A percentile compares a stretch with the other conserved stretches of the same genome.
These are phyloP conservation scores for Subanguina moxae DNA, from an alignment of 1,140 invertebrate species.

Conservation along the genomic window DNA sequence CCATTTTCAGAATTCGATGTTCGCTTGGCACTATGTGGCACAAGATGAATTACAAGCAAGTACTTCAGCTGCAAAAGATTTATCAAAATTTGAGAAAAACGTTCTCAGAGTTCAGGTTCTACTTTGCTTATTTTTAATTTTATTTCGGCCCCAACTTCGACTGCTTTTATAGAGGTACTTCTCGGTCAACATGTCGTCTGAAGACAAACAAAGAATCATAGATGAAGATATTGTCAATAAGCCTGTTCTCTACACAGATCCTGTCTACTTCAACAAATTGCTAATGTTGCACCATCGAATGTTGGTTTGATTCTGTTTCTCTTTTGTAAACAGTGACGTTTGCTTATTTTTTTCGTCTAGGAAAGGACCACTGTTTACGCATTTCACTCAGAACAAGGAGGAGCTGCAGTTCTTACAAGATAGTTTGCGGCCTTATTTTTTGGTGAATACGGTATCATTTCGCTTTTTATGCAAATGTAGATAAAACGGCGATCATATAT, in stretches of 20 bases:
- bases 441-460: not conserved
- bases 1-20: not conserved
- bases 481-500: too few species aligned
- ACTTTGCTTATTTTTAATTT: not conserved
- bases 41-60: not conserved
- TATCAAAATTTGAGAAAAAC: not conserved
- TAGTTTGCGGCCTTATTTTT: not conserved
- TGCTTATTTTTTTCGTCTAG: not conserved
- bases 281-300: not conserved
- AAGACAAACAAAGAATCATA: not conserved
- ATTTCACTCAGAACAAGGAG: not conserved
- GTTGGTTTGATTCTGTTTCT: not conserved
- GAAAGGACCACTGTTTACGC: constrained; percentile 2
- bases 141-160: not conserved
- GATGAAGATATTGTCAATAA: not conserved
- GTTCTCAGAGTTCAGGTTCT: not conserved
- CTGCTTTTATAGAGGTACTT: not conserved
- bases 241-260: not conserved
- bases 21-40: not conserved
- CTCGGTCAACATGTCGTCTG: not conserved
- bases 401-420: not conserved
- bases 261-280: not conserved
- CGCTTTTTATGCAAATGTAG: too few species aligned
- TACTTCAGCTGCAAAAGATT: not conserved
- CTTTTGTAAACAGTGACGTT: not conserved